Evolutionary conservation across 2,888 invertebrate genomes (phyloP).

Genomic region (Spisula subtruncata): DNA sequence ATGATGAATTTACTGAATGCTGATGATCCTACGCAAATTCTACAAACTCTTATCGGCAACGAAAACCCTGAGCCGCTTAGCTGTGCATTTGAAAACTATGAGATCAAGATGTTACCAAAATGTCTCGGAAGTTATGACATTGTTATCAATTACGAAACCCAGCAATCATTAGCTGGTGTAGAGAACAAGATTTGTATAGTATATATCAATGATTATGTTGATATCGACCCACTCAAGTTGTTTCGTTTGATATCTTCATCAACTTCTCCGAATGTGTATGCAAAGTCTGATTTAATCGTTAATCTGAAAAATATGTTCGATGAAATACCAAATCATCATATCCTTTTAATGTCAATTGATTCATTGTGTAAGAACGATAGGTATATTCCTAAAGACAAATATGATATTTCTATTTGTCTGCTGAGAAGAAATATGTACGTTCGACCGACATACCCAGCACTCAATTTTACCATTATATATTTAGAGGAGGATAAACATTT

Average conservation of each 20-base stretch:
- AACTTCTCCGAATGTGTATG: constrained; percentile 18
- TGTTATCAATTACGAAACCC: constrained; percentile 27
- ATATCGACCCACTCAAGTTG: constrained; percentile 32
- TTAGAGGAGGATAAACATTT: constrained; percentile 34
- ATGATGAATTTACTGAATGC: constrained; percentile 31
- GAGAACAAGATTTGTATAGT: constrained; percentile 33
- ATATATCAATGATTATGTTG: constrained; percentile 30
- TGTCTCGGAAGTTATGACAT: constrained; percentile 32
- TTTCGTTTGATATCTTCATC: constrained; percentile 27
- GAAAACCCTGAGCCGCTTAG: constrained; percentile 5
- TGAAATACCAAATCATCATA: not conserved
- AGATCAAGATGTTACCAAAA: constrained; percentile 32
- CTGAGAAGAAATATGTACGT: constrained; percentile 4
- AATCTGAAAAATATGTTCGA: constrained; percentile 29
- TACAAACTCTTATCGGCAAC: constrained; percentile 25
- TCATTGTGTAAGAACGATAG: not conserved
- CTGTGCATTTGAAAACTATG: constrained; percentile 36
- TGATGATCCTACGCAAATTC: constrained; percentile 18
- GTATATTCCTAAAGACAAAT: not conserved
- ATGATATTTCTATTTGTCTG: constrained; percentile 29
- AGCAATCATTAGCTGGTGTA: not conserved
- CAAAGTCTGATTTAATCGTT: constrained; percentile 11
- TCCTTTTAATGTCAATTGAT: not conserved
- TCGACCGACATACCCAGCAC: constrained; percentile 29
- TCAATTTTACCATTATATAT: constrained; percentile 36